Base-by-base conservation (phyloP, 2,888 invertebrate species). In the Ellobium chinense region DNA sequence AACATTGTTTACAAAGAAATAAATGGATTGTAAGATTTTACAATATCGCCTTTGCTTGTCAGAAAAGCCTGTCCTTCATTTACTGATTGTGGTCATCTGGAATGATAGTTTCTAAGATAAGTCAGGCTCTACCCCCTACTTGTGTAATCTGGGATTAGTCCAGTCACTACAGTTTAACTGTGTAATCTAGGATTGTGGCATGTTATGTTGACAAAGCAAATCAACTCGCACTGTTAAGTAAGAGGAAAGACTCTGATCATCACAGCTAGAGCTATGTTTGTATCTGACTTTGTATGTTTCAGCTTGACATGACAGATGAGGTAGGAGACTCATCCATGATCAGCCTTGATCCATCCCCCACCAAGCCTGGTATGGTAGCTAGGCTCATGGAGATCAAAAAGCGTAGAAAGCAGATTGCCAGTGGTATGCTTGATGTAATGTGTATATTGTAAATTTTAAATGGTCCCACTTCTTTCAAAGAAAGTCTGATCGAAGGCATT, bases 341-440 rank as follows among this genome's bases (percentile, higher is more conserved):
- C 14, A 80, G 75, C 31, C 79, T 85, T 14, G 85, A 85, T 1
- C 84, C 84, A 31, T 66, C 83, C 7, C 87, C 86, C 9, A 56
- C 82, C 31, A 88, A 88, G 81, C 89, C 89, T 29, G 89, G 90
- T 7, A 89, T 91, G 91, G 89, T 91, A 31, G 89, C 89, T 31
- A 80, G 89, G 7, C 82, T 90, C 1, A 81, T 89, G 84, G 89
- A 89, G 54, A 82, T 89, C 12, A 89, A 88, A 78, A 84, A 86
- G 58, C 81, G 89, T 21, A 82, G 89, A 29, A 88, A 89, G 69
- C 87, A 88, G 70, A 86, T 89, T 56, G 84, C 88, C 36, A 88
- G 83, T 88, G 90, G 90, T 90, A 70, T 66, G 83, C 56, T 21
- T 37, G 14, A 60, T 7, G 5, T 60, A 60, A 60, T 60, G 14